Base-by-base conservation (phyloP, 2,113 vertebrate genomes). In the Fukomys damarensis region DNA sequence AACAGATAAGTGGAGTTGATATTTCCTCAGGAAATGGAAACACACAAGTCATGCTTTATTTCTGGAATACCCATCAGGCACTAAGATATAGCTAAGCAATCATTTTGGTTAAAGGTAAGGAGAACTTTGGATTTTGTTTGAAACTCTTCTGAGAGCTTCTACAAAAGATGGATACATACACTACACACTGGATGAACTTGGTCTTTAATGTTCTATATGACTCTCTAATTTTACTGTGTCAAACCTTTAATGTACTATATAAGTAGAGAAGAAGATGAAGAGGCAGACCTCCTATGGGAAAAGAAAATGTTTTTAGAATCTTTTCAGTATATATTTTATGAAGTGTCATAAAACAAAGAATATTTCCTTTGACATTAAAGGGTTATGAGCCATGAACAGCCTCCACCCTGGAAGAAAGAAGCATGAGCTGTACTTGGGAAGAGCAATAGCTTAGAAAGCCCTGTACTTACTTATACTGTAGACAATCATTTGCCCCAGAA, bases 311-410 rank as follows among this genome's bases (percentile, higher is more conserved):
- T 94, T 97, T 93, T 22, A 58, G 52, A 77, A 58, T 61, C 30
- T 82, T 97, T 96, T 72, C 52, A 63, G 63, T 61, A 49, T 30
- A 63, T 2, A 30, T 30, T 92, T 97, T 96, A 93, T 54, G 70
- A 79, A 97, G 7, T 63, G 9, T 66, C 58, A 38, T 82, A 91
- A 96, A 97, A 81, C 59, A 38, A 59, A 0, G 86, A 96, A 61
- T 3, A 81, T 54, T 6, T 70, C 30, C 32, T 92, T 41, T 93
- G 46, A 95, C 94, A 93, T 52, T 3, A 30, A 35, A 95, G 43
- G 46, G 46, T 96, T 95, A 77, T 28, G 94, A 41, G 26, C 28
- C 85, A 92, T 46, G 54, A 38, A 95, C 54, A 7, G 82, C 7
- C 74, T 58, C 68, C 20, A 72, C 38, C 72, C 66, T 16, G 92